phyloP scores from a whole-genome alignment of 2,797 vertebrate genomes.

The Oophaga sylvatica region DNA sequence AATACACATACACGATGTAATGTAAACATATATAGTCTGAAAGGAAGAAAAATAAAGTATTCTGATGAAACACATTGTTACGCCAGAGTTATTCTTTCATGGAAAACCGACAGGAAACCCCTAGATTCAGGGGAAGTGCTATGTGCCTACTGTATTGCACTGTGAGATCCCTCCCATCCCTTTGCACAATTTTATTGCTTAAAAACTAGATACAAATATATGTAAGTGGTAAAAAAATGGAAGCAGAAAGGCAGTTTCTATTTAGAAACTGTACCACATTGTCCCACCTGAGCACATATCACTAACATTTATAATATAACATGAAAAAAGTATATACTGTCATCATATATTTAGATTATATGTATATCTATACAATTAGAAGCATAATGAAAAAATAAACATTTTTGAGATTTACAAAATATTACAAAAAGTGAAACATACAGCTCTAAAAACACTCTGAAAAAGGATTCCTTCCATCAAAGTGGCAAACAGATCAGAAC shows the following conservation, averaged over 20 bases:
- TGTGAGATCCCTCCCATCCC: slow-evolving; percentile 26
- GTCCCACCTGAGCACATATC: slow-evolving; percentile 72
- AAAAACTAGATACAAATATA: slow-evolving; percentile 52
- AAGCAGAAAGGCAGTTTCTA: slow-evolving; percentile 53
- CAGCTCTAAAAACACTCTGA: slow-evolving; percentile 21
- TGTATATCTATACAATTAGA: slow-evolving; percentile 71
- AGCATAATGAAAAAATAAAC: slow-evolving; percentile 83
- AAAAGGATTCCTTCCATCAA: slow-evolving; percentile 31
- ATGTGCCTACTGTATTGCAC: slow-evolving; percentile 56
- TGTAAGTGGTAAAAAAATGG: slow-evolving; percentile 49
- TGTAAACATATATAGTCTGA: slow-evolving; percentile 11
- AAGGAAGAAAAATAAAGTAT: neutral
- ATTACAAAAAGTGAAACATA: slow-evolving; percentile 71
- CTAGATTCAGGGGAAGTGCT: slow-evolving; percentile 45
- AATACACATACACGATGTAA: neutral
- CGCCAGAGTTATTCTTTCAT: neutral
- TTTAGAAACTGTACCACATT: slow-evolving; percentile 61
- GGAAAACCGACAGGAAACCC: slow-evolving; percentile 37
- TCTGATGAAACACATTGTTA: slow-evolving; percentile 1
- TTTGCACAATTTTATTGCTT: slow-evolving; percentile 59
- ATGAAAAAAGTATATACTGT: slow-evolving; percentile 69
- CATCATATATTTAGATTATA: slow-evolving; percentile 52
- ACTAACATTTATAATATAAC: slow-evolving; percentile 67
- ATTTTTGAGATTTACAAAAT: slow-evolving; percentile 82
- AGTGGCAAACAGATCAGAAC: slow-evolving; percentile 63